phyloP scores from a whole-genome alignment of 2,888 invertebrate genomes.

The Alsophila aescularia region DNA sequence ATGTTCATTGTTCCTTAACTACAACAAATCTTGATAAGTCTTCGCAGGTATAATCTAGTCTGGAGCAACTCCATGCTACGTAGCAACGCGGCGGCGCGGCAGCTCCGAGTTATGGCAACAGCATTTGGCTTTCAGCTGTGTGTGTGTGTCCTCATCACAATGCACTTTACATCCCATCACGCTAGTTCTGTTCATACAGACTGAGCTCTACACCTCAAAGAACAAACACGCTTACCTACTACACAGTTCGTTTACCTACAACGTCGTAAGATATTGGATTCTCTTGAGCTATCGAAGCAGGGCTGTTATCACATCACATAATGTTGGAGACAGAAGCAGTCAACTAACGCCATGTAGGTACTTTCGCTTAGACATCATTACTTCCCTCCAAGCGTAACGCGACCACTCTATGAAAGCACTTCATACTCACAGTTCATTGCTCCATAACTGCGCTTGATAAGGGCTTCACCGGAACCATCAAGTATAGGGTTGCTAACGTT shows the following conservation, averaged over 20 bases:
- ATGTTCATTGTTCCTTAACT: conserved; percentile 8
- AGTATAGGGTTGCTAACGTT: conserved; percentile 8
- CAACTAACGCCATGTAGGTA: not conserved
- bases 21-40: conserved; percentile 9
- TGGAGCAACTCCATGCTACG: not conserved
- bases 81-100: not conserved
- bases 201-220: too few relatives aligned
- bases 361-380: not conserved
- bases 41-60: not conserved
- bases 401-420: conserved; percentile 10
- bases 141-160: too few relatives aligned
- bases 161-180: too few relatives aligned
- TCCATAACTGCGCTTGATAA: conserved; percentile 23
- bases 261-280: too few relatives aligned
- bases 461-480: conserved; percentile 22
- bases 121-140: too few relatives aligned
- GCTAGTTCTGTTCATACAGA: too few relatives aligned
- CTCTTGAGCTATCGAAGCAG: too few relatives aligned
- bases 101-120: too few relatives aligned
- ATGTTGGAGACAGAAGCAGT: not conserved
- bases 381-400: conserved; percentile 2
- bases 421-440: conserved; percentile 15
- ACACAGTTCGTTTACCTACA: too few relatives aligned
- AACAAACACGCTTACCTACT: too few relatives aligned
- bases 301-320: too few relatives aligned